Evolutionary conservation across 2,888 invertebrate genomes (phyloP).

Genomic region (Cheilosia urbana): DNA sequence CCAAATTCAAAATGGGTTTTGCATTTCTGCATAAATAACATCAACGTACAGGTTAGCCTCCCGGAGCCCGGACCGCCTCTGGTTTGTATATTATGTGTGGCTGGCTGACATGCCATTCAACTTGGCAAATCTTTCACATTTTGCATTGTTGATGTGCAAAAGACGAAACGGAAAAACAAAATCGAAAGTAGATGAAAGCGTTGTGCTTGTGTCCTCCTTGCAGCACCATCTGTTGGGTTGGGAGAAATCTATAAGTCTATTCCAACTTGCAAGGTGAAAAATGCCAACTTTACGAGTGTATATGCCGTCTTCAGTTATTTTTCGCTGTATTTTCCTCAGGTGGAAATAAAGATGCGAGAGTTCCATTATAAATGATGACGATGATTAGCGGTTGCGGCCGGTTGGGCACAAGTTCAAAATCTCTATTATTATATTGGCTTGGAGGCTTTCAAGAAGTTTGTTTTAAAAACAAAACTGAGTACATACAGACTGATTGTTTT

Average conservation of each 20-base stretch:
- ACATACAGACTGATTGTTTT: no score
- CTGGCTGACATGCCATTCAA: slow-evolving; percentile 52
- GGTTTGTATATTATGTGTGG: not conserved
- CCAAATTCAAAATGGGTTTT: slow-evolving; percentile 36
- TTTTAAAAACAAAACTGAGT: not conserved
- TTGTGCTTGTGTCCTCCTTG: slow-evolving; percentile 38
- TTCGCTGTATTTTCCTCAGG: slow-evolving; percentile 3
- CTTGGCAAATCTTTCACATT: slow-evolving; percentile 57
- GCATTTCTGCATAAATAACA: slow-evolving; percentile 54
- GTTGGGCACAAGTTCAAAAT: slow-evolving; percentile 61
- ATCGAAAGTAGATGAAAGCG: slow-evolving; percentile 69
- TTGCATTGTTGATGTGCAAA: slow-evolving; percentile 47
- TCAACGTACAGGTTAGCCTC: slow-evolving; percentile 32
- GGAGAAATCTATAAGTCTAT: slow-evolving; percentile 50
- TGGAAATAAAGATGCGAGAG: slow-evolving; percentile 47
- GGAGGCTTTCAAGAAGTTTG: not conserved
- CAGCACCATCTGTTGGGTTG: slow-evolving; percentile 14
- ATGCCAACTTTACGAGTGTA: slow-evolving; percentile 32
- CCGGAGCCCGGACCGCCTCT: not conserved
- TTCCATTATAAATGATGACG: slow-evolving; percentile 56
- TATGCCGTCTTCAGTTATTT: slow-evolving; percentile 48
- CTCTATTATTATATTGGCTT: slow-evolving; percentile 13
- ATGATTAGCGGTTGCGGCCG: slow-evolving; percentile 50
- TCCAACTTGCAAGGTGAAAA: slow-evolving; percentile 44
- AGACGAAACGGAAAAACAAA: slow-evolving; percentile 37